Evolutionary conservation across 2,113 vertebrate species (phyloP).

Genomic region (Colinus virginianus): DNA sequence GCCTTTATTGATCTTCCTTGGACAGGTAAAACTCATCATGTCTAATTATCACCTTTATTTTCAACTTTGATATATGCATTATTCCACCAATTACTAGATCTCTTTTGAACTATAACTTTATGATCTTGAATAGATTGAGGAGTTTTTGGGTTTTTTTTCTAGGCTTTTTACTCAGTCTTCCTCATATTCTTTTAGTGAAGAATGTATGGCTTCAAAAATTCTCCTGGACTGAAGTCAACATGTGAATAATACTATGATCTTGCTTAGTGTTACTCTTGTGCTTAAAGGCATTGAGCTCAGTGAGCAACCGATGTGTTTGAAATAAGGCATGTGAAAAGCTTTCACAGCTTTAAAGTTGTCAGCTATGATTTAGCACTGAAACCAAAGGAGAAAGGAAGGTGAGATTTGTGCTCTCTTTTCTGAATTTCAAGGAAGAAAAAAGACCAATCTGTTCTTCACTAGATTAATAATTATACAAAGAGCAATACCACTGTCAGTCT

Average conservation of each 20-base stretch:
- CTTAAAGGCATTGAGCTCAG: neutral
- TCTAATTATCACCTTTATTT: neutral
- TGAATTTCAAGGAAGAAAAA: neutral
- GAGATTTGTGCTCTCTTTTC: neutral
- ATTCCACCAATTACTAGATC: neutral
- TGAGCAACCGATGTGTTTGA: neutral
- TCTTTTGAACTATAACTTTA: neutral
- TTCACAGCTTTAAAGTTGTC: neutral
- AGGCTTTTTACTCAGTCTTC: neutral
- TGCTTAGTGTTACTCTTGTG: neutral
- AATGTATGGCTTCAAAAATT: slow-evolving; percentile 20
- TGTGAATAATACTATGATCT: neutral
- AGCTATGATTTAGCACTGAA: neutral
- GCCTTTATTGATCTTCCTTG: neutral
- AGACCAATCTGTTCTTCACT: neutral
- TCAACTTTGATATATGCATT: neutral
- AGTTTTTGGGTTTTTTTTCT: neutral
- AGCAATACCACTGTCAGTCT: neutral
- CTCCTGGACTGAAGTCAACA: neutral
- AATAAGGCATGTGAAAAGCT: neutral
- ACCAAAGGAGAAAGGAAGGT: neutral
- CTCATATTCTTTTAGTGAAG: neutral
- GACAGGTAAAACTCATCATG: neutral
- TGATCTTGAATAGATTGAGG: neutral
- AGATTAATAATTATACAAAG: neutral